Conservation (phyloP, 30 jellyfish, hydroid and myxozoan species). For the Cassiopea andromeda region DNA sequence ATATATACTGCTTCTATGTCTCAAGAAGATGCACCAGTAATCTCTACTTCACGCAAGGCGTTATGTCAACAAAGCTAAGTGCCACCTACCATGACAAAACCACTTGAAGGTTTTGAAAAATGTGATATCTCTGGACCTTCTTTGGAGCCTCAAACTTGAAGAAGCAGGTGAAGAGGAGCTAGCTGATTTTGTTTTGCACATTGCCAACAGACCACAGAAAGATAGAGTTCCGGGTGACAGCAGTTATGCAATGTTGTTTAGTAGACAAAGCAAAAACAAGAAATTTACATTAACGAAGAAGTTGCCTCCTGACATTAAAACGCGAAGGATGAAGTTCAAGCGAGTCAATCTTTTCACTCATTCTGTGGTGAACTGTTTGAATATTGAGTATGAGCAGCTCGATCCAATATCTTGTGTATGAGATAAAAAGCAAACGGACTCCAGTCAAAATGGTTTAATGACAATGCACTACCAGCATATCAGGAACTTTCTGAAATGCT, state of each 20-base stretch:
- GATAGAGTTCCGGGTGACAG: neutral
- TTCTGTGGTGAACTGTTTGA: neutral
- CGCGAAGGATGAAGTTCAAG: neutral
- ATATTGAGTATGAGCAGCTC: neutral
- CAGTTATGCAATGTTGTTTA: constrained; percentile 8
- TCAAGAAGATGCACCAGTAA: neutral
- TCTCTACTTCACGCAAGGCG: constrained; percentile 32
- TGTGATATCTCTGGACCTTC: constrained; percentile 16
- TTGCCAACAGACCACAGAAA: neutral
- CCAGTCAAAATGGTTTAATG: constrained; percentile 10
- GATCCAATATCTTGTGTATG: neutral
- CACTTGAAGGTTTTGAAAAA: neutral
- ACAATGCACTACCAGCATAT: constrained; percentile 21
- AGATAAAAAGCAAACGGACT: neutral
- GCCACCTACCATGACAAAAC: constrained; percentile 30
- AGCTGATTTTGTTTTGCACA: neutral
- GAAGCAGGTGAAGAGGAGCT: constrained; percentile 25
- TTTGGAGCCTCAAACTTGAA: constrained; percentile 5
- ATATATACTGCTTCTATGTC: neutral
- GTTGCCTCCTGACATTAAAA: neutral
- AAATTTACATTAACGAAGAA: constrained; percentile 5
- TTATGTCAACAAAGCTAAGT: constrained; percentile 35
- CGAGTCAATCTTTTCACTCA: neutral
- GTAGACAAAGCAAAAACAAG: constrained; percentile 18
- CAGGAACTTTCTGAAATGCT: constrained; percentile 22